A percentile compares a stretch with the other conserved stretches of the same genome.
Evolutionary conservation across 2,113 vertebrate species (phyloP).

Genomic region (Lampris megalopsis): DNA sequence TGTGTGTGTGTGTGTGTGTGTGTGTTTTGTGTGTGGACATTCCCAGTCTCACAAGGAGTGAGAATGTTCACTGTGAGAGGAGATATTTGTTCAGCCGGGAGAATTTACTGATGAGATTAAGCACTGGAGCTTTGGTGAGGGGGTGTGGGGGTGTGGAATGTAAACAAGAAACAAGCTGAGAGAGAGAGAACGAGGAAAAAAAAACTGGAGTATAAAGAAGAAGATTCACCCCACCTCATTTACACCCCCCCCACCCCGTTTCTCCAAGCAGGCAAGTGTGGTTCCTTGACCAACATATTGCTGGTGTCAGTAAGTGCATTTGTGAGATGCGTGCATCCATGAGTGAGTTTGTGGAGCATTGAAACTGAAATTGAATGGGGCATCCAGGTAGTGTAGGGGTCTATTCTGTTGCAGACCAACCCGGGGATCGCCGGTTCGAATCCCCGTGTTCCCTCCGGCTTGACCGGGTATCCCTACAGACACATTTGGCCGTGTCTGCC

Average conservation of each 20-base stretch:
- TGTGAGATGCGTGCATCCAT: not conserved
- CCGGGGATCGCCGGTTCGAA: too few species aligned
- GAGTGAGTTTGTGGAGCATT: not conserved
- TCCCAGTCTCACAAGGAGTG: slow-evolving; percentile 22
- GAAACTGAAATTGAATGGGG: too few species aligned
- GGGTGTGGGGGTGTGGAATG: slow-evolving; percentile 59
- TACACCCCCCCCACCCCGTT: not conserved
- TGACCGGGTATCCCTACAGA: too few species aligned
- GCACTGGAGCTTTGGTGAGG: slow-evolving; percentile 45
- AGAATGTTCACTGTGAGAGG: slow-evolving; percentile 53
- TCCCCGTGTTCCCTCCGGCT: too few species aligned
- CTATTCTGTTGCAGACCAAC: too few species aligned
- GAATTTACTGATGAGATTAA: slow-evolving; percentile 73
- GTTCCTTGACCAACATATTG: not conserved
- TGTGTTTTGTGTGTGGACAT: slow-evolving; percentile 1
- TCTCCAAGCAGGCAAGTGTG: slow-evolving; percentile 6
- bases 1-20: slow-evolving; percentile 9
- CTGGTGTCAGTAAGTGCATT: not conserved
- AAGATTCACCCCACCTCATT: slow-evolving; percentile 17
- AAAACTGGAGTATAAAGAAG: slow-evolving; percentile 17
- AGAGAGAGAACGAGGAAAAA: slow-evolving; percentile 25
- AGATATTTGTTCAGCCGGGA: slow-evolving; percentile 72
- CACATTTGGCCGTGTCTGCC: too few species aligned
- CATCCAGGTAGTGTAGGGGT: too few species aligned
- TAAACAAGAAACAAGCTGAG: slow-evolving; percentile 60